These are phyloP conservation scores for Campylomormyrus tamandua DNA, from an alignment of 2,113 vertebrate species.

Conservation along the genomic window DNA sequence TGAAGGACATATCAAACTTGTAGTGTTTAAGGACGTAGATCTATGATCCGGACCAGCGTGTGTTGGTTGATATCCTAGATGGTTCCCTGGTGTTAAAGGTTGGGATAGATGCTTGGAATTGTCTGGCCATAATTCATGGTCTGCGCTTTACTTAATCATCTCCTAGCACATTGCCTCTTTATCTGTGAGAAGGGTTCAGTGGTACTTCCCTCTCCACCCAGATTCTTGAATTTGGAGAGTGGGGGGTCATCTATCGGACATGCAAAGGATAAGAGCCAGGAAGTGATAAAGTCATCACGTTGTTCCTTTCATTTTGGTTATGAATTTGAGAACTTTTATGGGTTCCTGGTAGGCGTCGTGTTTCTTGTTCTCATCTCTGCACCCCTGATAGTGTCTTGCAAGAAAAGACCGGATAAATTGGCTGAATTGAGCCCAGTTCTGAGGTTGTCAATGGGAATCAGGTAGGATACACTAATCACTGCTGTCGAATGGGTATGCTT, in stretches of 20 bases:
- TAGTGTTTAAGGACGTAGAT: neutral
- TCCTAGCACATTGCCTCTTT: neutral
- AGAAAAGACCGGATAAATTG: neutral
- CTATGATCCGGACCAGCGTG: neutral
- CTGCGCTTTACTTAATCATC: too few relatives aligned
- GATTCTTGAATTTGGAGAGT: neutral
- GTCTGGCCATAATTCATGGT: neutral
- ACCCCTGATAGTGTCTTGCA: neutral
- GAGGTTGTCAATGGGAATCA: neutral
- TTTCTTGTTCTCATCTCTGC: neutral
- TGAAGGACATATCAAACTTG: conserved; percentile 44
- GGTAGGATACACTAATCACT: neutral
- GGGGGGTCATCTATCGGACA: neutral
- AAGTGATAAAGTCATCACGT: conserved; percentile 30
- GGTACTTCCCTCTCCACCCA: neutral
- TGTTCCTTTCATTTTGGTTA: neutral
- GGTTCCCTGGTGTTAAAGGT: neutral
- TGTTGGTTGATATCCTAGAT: neutral
- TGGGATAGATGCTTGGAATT: neutral
- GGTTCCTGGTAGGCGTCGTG: neutral
- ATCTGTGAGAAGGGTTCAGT: neutral
- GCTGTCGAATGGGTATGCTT: neutral
- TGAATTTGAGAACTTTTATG: neutral
- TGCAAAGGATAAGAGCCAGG: conserved; percentile 34
- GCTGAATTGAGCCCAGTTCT: neutral